phyloP scores from a whole-genome alignment of 2,797 vertebrate genomes.

The Chloroceryle amazona region DNA sequence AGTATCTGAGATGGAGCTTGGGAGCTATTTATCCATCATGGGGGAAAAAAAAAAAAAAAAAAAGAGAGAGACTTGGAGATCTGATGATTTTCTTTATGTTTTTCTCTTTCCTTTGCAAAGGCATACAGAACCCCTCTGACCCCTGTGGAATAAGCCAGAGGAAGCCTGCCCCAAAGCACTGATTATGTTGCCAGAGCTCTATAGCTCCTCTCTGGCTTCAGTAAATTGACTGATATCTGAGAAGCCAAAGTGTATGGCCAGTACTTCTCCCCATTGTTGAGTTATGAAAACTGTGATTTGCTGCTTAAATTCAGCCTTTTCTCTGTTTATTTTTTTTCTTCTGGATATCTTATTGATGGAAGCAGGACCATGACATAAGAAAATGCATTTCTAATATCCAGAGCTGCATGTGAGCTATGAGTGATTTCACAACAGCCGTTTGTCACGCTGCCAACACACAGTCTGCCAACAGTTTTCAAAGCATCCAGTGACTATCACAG shows the following conservation, averaged over 20 bases:
- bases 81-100: neutral
- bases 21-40: neutral
- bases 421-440: neutral
- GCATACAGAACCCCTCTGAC: neutral
- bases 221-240: neutral
- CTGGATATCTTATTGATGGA: neutral
- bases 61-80: neutral
- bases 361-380: neutral
- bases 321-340: neutral
- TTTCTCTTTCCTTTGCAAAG: neutral
- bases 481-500: neutral
- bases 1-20: neutral
- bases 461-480: neutral
- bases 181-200: neutral
- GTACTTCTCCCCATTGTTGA: neutral
- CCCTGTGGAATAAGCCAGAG: neutral
- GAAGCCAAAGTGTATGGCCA: neutral
- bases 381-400: conserved; percentile 5
- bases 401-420: neutral
- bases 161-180: neutral
- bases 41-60: neutral
- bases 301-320: neutral
- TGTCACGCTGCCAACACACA: neutral
- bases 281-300: neutral
- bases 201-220: neutral